These are phyloP conservation scores for Geococcyx californianus DNA, from an alignment of 2,113 vertebrate species.

Conservation along the genomic window DNA sequence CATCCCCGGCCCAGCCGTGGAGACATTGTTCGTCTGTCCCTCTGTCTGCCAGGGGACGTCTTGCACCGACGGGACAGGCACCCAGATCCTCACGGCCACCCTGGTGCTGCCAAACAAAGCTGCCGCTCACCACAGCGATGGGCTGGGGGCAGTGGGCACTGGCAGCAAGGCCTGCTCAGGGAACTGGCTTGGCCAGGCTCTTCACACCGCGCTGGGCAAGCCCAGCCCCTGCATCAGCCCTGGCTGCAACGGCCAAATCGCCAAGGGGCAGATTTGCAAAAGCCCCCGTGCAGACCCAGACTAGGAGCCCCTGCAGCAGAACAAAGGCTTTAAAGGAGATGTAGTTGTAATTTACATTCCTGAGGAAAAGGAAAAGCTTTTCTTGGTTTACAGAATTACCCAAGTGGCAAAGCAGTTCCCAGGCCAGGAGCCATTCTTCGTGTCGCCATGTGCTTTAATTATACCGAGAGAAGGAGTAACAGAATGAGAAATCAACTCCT, in stretches of 20 bases:
- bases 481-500: slow-evolving; percentile 27
- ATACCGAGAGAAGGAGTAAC: background rate
- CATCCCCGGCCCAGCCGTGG: background rate
- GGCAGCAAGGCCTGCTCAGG: too few relatives aligned
- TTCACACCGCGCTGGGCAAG: background rate
- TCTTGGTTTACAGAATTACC: slow-evolving; percentile 27
- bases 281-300: background rate
- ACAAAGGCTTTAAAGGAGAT: background rate
- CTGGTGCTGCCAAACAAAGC: fast-evolving
- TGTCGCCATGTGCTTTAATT: slow-evolving; percentile 32
- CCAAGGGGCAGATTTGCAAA: fast-evolving
- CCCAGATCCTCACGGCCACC: fast-evolving
- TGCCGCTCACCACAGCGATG: fast-evolving
- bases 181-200: background rate
- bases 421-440: slow-evolving; percentile 35
- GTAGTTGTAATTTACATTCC: background rate
- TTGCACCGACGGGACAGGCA: background rate
- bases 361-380: slow-evolving; percentile 25
- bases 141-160: background rate
- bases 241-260: background rate
- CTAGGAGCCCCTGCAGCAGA: background rate
- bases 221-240: fast-evolving
- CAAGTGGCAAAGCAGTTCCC: slow-evolving; percentile 42
- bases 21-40: background rate
- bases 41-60: fast-evolving